Conservation (phyloP, 1,140 invertebrate genomes). For the Andricus grossulariae region DNA sequence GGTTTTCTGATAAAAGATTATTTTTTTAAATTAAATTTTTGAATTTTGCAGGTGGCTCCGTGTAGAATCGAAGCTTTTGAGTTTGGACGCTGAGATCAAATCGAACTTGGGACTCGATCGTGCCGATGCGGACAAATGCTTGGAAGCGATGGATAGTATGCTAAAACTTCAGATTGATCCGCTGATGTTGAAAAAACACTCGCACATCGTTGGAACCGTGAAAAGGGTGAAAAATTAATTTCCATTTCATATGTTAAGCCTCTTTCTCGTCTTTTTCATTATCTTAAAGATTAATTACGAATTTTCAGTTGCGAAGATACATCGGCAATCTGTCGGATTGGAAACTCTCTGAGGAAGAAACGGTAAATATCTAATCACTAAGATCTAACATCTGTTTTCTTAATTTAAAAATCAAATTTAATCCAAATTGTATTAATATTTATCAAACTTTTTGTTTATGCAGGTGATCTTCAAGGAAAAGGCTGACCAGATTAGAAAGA, state of each 20-base stretch:
- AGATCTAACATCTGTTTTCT: constrained; percentile 13
- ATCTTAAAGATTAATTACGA: constrained; percentile 37
- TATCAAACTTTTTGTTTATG: constrained; percentile 40
- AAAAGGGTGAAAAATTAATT: constrained; percentile 74
- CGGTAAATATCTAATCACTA: constrained; percentile 53
- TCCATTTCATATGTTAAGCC: neutral
- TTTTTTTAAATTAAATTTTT: neutral
- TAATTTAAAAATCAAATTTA: constrained; percentile 32
- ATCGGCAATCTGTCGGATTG: constrained; percentile 85
- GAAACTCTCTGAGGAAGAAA: constrained; percentile 81
- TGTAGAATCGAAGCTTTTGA: constrained; percentile 83
- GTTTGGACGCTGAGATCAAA: constrained; percentile 85
- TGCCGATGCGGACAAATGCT: constrained; percentile 81
- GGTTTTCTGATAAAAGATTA: neutral
- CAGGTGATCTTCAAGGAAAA: constrained; percentile 79
- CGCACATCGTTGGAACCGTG: constrained; percentile 86
- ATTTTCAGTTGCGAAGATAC: constrained; percentile 79
- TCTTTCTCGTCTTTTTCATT: no score
- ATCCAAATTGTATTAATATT: constrained; percentile 8
- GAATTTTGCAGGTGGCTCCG: constrained; percentile 77
- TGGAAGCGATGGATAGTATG: constrained; percentile 79
- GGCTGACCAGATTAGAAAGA: constrained; percentile 80
- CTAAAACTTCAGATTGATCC: constrained; percentile 82
- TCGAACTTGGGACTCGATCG: constrained; percentile 80
- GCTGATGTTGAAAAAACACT: constrained; percentile 91